Base-by-base conservation (phyloP, 2,113 vertebrate species). In the Nasalis larvatus region DNA sequence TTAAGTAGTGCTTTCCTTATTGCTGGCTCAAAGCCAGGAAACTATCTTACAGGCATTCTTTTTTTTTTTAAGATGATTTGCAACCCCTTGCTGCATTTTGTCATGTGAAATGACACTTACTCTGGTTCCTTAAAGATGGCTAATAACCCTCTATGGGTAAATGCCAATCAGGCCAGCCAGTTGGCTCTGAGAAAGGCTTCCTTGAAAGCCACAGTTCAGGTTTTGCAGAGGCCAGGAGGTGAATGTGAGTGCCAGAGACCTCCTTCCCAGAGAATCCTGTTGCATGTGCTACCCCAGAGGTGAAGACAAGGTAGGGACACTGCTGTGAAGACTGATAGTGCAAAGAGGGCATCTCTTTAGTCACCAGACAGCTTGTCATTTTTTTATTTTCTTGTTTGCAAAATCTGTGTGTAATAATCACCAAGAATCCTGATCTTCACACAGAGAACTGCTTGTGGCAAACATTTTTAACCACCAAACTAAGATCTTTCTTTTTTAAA, bases 151-250 rank as follows among this genome's bases (percentile, higher is more conserved):
- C 73, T 93, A n/a, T 82, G 84, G 69, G 86, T 66, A 95, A 84
- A 66, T 94, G 94, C 95, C 95, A 91, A 5, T 63, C 69, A 78
- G 68, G 74, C 54, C 73, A 95, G 96, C 96, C 94, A 94, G 85
- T 87, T 98, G 90, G 95, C 92, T 90, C 86, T 54, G 14, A 30
- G 45, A 68, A 98, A 27, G 23, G 76, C 94, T 97, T 96, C 71
- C 84, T 95, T 92, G 90, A 97, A 96, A 94, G 82, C 52, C 45
- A 54, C 37, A 54, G 56, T 80, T 84, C n/a, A 60, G 54, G 37
- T 92, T 94, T 91, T 81, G 25, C 56, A 45, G 69, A 83, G 73
- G 37, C 84, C 17, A 30, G 85, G 30, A 56, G 27, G 52, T 71
- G 35, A 40, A 18, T 13, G 7, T 49, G 78, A 18, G 60, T 74